Base-by-base conservation (phyloP, 2,797 vertebrate genomes). In the Amazona finschi region DNA sequence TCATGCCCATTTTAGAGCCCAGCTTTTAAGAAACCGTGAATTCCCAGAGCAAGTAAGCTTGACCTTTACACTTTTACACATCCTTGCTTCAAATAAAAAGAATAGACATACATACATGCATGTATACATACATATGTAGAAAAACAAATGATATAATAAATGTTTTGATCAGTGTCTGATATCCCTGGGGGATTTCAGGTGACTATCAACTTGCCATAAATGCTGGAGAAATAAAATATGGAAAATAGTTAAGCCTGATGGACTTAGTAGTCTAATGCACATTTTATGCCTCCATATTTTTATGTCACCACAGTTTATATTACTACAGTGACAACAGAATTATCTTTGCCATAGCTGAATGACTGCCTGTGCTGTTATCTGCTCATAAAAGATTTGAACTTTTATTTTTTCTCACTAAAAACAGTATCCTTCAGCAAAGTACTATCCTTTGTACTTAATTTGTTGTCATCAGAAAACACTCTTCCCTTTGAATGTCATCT, bases 111-210 rank as follows among this genome's bases (percentile, higher is more conserved):
- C 8, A 28, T 50, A 25, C 13, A 52, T 33, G 12, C 2, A 16
- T 50, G 11, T 12, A 53, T 53, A 20, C 30, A 52, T 33, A 12
- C 1, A 16, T 55, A 15, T 6, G 25, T 28, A 25, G 15, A 50
- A 67, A 91, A 84, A 3, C 8, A 84, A 78, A 41, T 6, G 0
- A 50, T 65, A 13, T 1, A 17, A 75, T 24, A 55, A 28, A 65
- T n/a, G 4, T 31, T 93, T 80, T 75, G 17, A 46, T 52, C 9
- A 14, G 9, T 41, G 8, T 39, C 30, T 77, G 31, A 50, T 66
- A 65, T 22, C 2, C 0, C 16, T 1, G 3, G 4, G 10, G 20
- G 8, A 67, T 58, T 67, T 44, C n/a, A 41, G 30, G 52, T 49
- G 9, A 65, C 9, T 70, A 11, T 12, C 19, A 60, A 73, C 5